Evolutionary conservation across 2,888 invertebrate species (phyloP).

Genomic region (Noctua janthina): DNA sequence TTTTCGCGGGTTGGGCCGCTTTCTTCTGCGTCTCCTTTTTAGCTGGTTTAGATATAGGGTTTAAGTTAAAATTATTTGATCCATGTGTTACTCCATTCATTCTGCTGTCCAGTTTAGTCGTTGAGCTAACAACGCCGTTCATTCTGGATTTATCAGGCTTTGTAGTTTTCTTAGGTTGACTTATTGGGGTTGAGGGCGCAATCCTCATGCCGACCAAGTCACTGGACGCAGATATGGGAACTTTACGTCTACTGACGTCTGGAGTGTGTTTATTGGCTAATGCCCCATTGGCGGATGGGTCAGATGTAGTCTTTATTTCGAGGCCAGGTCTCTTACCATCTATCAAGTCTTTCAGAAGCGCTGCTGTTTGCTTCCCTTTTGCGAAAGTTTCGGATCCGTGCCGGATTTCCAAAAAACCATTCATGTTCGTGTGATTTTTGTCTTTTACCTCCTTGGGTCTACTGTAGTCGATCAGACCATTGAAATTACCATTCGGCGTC

Average conservation of each 20-base stretch:
- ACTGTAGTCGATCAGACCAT: slow-evolving; percentile 78
- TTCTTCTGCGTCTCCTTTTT: slow-evolving; percentile 83
- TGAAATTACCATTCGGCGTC: slow-evolving; percentile 70
- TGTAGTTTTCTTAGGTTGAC: slow-evolving; percentile 76
- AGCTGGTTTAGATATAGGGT: slow-evolving; percentile 76
- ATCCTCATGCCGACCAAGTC: slow-evolving; percentile 76
- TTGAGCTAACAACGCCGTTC: slow-evolving; percentile 85
- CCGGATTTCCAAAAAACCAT: slow-evolving; percentile 84
- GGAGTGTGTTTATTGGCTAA: slow-evolving; percentile 68
- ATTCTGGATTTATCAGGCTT: slow-evolving; percentile 79
- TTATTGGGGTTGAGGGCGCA: slow-evolving; percentile 76
- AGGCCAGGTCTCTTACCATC: slow-evolving; percentile 78
- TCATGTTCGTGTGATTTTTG: slow-evolving; percentile 78
- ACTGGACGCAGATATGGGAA: slow-evolving; percentile 79
- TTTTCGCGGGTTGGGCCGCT: slow-evolving; percentile 75
- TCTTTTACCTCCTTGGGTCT: slow-evolving; percentile 79
- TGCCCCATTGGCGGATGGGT: slow-evolving; percentile 84
- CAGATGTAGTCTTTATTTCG: slow-evolving; percentile 73
- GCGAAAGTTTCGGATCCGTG: slow-evolving; percentile 76
- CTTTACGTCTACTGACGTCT: slow-evolving; percentile 76
- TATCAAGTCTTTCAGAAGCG: slow-evolving; percentile 78
- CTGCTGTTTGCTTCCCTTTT: slow-evolving; percentile 76
- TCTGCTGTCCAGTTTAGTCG: slow-evolving; percentile 86
- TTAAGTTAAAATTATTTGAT: slow-evolving; percentile 86
- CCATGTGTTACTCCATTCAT: slow-evolving; percentile 88